Evolutionary conservation across 1,140 invertebrate genomes (phyloP), one percentile per base, ranked within the genome.

Genomic region (Trialeurodes vaporariorum): DNA sequence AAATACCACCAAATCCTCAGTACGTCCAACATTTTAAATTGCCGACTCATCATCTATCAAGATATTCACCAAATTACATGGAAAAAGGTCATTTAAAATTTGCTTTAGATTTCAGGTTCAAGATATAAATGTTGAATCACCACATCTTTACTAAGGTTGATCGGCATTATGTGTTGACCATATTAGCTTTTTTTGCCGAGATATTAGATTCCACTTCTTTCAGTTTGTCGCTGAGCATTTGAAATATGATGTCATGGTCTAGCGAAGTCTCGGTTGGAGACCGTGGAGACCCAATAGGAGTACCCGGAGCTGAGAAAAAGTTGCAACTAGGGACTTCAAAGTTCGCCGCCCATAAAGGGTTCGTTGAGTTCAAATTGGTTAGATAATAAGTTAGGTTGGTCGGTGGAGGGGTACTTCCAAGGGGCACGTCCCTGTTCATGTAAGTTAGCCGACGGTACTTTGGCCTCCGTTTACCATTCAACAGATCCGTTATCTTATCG

Each of bases 391-490:
- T 27, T n/a, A 73, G 58, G 40, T 71, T 73, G 27, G 69, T 72
- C 1, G 70, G 58, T 1, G 70, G 70, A 12, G 72, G 70, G 17
- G 71, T 68, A 17, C 72, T 69, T 2, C 70, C 69, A 1, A 70
- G 26, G 0, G 72, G 71, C 2, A 76, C 75, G 61, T 76, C 73
- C 27, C 73, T 64, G 58, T 73, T 74, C 27, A 73, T 63, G 60
- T 70, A 66, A 9, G 74, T 73, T 17, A 75, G 26, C 34, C 70
- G 70, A 17, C 34, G 34, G 59, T 70, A 75, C 65, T 75, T 75
- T 17, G 71, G 71, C 22, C 71, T 61, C 63, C 68, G 61, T 17
- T 68, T 61, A n/a, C 60, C n/a, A 11, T 13, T 66, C 49, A 21
- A 25, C 5, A 5, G 22, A 22, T 1, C 61, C 62, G 63, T 49